These are phyloP conservation scores for Drosophila pallidifrons DNA, from an alignment of 1,140 invertebrate genomes.

Conservation along the genomic window DNA sequence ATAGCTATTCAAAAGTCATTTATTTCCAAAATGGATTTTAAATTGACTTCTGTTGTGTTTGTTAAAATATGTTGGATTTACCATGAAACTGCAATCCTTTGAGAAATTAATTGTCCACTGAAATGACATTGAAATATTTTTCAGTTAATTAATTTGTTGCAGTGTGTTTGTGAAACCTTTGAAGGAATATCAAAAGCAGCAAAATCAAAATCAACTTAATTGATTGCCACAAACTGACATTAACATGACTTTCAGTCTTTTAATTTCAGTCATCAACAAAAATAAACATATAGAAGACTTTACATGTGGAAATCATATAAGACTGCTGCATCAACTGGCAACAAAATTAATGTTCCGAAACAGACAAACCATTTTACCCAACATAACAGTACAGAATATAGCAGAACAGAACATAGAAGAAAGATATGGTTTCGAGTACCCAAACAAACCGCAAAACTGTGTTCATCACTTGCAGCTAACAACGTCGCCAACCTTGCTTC, in stretches of 20 bases:
- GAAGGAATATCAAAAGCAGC: too few relatives aligned
- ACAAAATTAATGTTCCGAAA: constrained; percentile 57
- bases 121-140: too few relatives aligned
- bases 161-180: too few relatives aligned
- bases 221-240: constrained; percentile 25
- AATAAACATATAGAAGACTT: neutral
- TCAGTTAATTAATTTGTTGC: constrained; percentile 11
- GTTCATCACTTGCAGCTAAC: constrained; percentile 71
- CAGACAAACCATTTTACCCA: constrained; percentile 55
- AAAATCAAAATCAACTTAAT: constrained; percentile 38
- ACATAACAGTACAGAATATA: constrained; percentile 7
- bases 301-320: neutral
- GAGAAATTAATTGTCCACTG: too few relatives aligned
- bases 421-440: constrained; percentile 14
- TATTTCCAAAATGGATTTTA: too few relatives aligned
- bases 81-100: too few relatives aligned
- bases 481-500: constrained; percentile 41
- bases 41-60: too few relatives aligned
- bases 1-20: too few relatives aligned
- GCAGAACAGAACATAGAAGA: constrained; percentile 8
- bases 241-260: constrained; percentile 24
- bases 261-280: constrained; percentile 13
- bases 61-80: too few relatives aligned
- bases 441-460: constrained; percentile 59
- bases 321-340: constrained; percentile 27